Percentiles rank a stretch among this genome's conserved stretches.
Evolutionary conservation across 2,113 vertebrate genomes (phyloP).

Genomic region (Excalfactoria chinensis): DNA sequence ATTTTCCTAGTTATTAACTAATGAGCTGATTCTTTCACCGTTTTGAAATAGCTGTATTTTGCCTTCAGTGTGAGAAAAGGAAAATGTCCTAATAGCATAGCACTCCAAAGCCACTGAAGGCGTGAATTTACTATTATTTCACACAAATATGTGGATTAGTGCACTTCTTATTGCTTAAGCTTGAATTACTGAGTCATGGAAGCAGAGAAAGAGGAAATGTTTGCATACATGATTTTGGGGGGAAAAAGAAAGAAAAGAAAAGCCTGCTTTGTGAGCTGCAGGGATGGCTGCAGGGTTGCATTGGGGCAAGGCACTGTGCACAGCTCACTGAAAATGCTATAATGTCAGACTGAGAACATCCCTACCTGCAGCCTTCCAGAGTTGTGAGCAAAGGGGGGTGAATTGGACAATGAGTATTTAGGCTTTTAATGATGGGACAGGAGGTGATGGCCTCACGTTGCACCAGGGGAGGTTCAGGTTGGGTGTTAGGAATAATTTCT

Average conservation of each 20-base stretch:
- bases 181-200: neutral
- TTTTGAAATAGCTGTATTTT: neutral
- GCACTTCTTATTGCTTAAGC: neutral
- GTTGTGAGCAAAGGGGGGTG: no score
- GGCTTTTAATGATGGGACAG: no score
- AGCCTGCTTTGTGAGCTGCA: neutral
- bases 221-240: neutral
- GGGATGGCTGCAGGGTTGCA: neutral
- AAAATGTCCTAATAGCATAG: neutral
- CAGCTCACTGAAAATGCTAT: neutral
- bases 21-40: neutral
- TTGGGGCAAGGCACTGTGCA: neutral
- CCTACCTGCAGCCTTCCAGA: no score
- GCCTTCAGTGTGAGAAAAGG: neutral
- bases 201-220: neutral
- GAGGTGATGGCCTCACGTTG: no score
- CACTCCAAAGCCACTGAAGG: neutral
- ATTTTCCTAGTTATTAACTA: neutral
- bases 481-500: no score
- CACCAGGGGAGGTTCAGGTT: no score
- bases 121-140: neutral
- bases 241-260: neutral
- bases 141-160: neutral
- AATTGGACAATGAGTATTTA: no score
- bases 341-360: no score